Percentiles rank a stretch among this genome's conserved stretches.
Evolutionary conservation across 2,113 vertebrate genomes (phyloP).

Genomic region (Chroicocephalus ridibundus): DNA sequence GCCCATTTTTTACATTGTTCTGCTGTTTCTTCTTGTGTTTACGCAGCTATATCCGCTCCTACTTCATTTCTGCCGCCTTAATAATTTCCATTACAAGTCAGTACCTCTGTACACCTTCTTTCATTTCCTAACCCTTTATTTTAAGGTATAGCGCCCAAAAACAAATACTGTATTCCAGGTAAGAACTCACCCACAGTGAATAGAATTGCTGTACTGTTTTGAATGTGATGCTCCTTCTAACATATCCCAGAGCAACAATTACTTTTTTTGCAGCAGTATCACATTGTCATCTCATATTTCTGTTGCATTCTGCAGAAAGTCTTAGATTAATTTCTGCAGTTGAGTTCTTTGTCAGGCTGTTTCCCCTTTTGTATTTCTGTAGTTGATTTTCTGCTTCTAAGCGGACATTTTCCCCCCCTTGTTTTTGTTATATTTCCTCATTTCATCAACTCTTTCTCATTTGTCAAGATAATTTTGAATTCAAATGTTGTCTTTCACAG

Average conservation of each 20-base stretch:
- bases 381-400: not conserved
- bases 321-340: not conserved
- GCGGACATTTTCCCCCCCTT: not conserved
- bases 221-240: not conserved
- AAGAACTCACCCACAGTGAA: not conserved
- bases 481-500: not conserved
- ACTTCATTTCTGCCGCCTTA: not conserved
- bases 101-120: not conserved
- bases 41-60: not conserved
- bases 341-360: not conserved
- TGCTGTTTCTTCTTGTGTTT: not conserved
- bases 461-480: not conserved
- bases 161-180: not conserved
- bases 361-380: not conserved
- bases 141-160: not conserved
- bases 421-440: not conserved
- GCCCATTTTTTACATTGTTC: not conserved
- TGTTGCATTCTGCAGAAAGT: not conserved
- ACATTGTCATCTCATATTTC: not conserved
- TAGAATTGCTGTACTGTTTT: not conserved
- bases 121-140: not conserved
- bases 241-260: not conserved
- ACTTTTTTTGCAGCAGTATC: not conserved
- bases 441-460: not conserved
- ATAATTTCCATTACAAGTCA: not conserved